phyloP scores from a whole-genome alignment of 2,888 invertebrate genomes.

The Nezara viridula region DNA sequence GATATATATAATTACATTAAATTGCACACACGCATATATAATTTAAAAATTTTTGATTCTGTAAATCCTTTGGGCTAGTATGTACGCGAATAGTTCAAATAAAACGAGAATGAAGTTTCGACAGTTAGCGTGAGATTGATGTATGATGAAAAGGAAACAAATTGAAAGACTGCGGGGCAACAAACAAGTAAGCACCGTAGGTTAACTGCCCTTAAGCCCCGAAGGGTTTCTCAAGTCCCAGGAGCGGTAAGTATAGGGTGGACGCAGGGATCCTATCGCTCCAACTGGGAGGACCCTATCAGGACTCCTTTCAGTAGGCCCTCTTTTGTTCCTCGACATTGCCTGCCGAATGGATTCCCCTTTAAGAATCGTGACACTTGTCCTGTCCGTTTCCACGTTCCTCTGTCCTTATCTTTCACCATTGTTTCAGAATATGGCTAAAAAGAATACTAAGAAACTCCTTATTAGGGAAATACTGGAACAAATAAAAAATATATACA shows the following conservation, averaged over 20 bases:
- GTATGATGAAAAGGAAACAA: no score
- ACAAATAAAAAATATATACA: no score
- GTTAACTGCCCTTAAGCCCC: not conserved
- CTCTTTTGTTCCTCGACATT: constrained; percentile 6
- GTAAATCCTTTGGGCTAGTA: no score
- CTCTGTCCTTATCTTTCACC: not conserved
- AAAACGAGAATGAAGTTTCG: no score
- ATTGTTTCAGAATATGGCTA: not conserved
- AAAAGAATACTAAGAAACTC: not conserved
- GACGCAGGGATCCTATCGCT: not conserved
- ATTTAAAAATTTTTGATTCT: no score
- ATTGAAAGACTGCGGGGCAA: no score
- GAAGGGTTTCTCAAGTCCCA: not conserved
- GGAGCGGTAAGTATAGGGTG: not conserved
- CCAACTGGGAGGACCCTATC: not conserved
- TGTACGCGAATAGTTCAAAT: no score
- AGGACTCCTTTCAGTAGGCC: not conserved
- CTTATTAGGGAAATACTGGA: no score
- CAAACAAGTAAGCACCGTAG: not conserved
- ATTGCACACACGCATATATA: no score
- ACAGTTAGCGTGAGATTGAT: no score
- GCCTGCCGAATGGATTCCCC: not conserved
- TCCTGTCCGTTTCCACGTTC: not conserved
- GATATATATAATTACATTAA: no score
- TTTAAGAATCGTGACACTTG: not conserved